Evolutionary conservation across 2,113 vertebrate species (phyloP), one percentile per base, ranked within the genome.

Genomic region (Megaleporinus macrocephalus): DNA sequence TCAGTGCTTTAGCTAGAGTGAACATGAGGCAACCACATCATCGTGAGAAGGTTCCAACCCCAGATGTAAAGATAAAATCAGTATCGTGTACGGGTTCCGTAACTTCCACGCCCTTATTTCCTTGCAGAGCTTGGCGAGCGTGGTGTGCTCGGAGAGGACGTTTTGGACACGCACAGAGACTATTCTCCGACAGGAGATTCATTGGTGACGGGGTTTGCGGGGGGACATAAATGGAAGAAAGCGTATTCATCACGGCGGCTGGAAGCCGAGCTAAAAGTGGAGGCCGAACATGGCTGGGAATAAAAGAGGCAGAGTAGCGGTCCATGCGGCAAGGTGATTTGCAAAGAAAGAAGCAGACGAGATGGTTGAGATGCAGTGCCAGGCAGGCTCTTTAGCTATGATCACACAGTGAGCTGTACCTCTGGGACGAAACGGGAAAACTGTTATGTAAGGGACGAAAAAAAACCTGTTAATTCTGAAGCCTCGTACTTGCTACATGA

Each of bases 281-380:
- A 86, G 86, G 89, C 90, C 88, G 90, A 90, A 91, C 89, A 89
- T 9, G 30, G 78, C 55, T 49, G 84, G 83, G 88, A 89, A 90
- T 89, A 89, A 89, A 89, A 80, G 84, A 85, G 79, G 74, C 87
- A 79, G 84, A 80, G 89, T 90, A 89, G 92, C 91, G 85, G 87
- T 87, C 88, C 5, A 79, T 66, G 82, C 71, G 49, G 89, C 49
- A 93, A 92, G 91, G 91, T 91, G 90, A 88, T 89, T 86, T 85
- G 88, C 53, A n/a, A 86, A 90, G n/a, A 92, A 91, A 90, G 82
- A 89, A 89, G 81, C 87, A 84, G 89, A 92, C 90, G 88, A 90
- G 91, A 90, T 72, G 79, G 74, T 80, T 57, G 85, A 68, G 88
- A 92, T 92, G 88, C 90, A 88, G 69, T 51, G n/a, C 71, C 79